These are phyloP conservation scores for Trachelus troglodyta DNA, from an alignment of 2,888 invertebrate genomes.

Conservation along the genomic window DNA sequence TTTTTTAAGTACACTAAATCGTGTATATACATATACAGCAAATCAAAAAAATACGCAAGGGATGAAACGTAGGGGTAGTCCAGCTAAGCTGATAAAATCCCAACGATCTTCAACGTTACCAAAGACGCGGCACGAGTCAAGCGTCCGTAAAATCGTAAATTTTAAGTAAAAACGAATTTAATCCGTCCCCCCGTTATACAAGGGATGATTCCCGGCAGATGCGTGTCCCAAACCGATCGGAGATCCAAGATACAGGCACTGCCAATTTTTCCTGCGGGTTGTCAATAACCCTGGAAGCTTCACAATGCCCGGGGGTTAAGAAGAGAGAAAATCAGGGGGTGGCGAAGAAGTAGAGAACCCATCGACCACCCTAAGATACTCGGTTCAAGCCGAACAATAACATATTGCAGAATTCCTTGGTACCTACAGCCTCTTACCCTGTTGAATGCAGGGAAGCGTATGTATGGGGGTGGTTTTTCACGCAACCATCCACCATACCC, in stretches of 20 bases:
- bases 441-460: slow-evolving; percentile 1
- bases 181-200: no score
- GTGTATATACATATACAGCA: no score
- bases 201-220: slow-evolving; percentile 34
- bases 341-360: no score
- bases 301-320: slow-evolving; percentile 51
- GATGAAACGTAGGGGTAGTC: no score
- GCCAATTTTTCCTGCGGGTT: slow-evolving; percentile 60
- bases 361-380: slow-evolving; percentile 41
- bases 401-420: slow-evolving; percentile 52
- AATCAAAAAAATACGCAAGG: no score
- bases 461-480: slow-evolving; percentile 1
- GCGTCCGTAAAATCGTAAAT: no score
- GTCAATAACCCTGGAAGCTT: slow-evolving; percentile 54
- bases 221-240: slow-evolving; percentile 45
- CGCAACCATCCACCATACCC: neutral
- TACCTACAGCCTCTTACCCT: slow-evolving; percentile 5
- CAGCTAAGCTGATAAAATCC: no score
- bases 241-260: slow-evolving; percentile 51
- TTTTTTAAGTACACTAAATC: no score
- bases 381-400: slow-evolving; percentile 56
- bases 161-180: no score
- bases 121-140: no score
- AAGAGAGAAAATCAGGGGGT: slow-evolving; percentile 13
- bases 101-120: no score